Percentiles rank a stretch among this genome's conserved stretches.
phyloP scores from a whole-genome alignment of 2,113 vertebrate genomes.

The Anolis sagrei region DNA sequence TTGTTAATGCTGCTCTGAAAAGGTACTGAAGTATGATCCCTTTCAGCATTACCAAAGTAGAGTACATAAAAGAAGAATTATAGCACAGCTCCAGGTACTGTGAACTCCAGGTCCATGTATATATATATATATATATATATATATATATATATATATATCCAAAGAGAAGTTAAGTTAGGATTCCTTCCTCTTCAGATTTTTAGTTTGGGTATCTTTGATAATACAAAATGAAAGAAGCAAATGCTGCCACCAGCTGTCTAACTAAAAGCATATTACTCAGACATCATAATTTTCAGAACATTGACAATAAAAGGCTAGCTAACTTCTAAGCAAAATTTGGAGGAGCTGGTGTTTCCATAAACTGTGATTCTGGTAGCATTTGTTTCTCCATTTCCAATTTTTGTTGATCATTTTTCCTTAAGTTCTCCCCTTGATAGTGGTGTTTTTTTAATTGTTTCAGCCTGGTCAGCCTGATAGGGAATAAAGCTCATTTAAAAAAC shows the following conservation, averaged over 20 bases:
- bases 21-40: not conserved
- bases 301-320: not conserved
- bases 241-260: slow-evolving; percentile 46
- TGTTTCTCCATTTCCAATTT: not conserved
- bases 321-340: not conserved
- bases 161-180: slow-evolving; percentile 9
- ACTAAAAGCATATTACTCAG: slow-evolving; percentile 23
- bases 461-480: too few species aligned
- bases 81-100: not conserved
- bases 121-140: not conserved
- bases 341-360: not conserved
- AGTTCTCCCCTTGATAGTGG: not conserved
- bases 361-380: not conserved
- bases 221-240: slow-evolving; percentile 56
- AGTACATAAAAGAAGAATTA: not conserved
- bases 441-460: too few species aligned
- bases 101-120: not conserved
- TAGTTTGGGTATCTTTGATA: slow-evolving; percentile 39
- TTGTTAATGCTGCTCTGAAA: not conserved
- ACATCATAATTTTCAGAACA: not conserved
- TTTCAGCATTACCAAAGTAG: not conserved
- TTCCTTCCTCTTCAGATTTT: slow-evolving; percentile 60
- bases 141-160: too few species aligned
- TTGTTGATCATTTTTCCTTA: not conserved
- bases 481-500: too few species aligned